Evolutionary conservation across 1,140 invertebrate species (phyloP).

Genomic region (Eriosoma lanigerum): DNA sequence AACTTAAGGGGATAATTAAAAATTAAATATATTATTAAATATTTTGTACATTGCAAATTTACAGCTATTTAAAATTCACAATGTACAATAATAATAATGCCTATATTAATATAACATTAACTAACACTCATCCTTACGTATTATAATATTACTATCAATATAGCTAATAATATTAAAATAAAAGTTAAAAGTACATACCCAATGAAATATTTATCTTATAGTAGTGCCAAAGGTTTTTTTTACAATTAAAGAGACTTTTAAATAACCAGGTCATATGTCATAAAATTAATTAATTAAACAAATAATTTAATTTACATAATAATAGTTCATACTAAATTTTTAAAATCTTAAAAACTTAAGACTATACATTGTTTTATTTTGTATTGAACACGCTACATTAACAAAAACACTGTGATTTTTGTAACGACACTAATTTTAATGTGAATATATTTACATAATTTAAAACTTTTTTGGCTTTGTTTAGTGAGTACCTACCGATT

Average conservation of each 20-base stretch:
- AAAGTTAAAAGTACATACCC: no score
- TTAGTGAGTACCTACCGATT: neutral
- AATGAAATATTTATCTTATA: no score
- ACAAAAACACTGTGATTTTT: neutral
- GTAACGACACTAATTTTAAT: neutral
- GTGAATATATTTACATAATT: conserved; percentile 15
- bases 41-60: no score
- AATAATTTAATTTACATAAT: neutral
- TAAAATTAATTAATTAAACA: neutral
- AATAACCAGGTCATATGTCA: conserved; percentile 7
- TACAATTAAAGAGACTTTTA: neutral
- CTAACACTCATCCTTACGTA: no score
- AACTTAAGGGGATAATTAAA: no score
- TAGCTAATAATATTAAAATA: no score
- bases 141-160: no score
- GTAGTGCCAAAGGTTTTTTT: no score
- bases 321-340: neutral
- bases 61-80: no score
- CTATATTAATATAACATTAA: no score
- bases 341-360: conserved; percentile 13
- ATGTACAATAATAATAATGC: no score
- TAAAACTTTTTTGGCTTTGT: neutral
- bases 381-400: neutral
- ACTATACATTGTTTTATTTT: neutral
- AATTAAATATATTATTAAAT: no score